phyloP scores from a whole-genome alignment of 2,888 invertebrate genomes.

The Cryptus viduatorius region DNA sequence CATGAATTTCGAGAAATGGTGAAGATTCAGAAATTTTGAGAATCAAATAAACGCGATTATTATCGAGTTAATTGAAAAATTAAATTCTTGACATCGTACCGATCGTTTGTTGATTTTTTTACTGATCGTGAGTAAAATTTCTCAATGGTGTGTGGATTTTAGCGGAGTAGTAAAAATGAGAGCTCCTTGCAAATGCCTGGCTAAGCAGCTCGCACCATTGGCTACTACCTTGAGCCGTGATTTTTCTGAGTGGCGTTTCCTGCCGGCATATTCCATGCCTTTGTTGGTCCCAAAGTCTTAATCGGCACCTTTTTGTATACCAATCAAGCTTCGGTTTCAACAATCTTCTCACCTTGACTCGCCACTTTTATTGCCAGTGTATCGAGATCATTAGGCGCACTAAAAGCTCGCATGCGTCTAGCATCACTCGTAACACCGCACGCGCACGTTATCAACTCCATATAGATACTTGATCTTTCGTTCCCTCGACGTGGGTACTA shows the following conservation, averaged over 20 bases:
- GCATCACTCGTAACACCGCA: not conserved
- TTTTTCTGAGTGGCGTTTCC: conserved; percentile 84
- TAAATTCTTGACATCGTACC: not conserved
- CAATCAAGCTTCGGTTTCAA: conserved; percentile 84
- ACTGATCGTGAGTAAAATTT: not conserved
- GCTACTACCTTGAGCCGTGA: conserved; percentile 83
- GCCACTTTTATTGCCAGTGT: conserved; percentile 62
- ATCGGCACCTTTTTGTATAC: conserved; percentile 83
- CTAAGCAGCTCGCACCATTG: conserved; percentile 55
- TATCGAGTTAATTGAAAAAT: not conserved
- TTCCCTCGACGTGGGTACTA: not conserved
- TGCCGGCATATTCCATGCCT: conserved; percentile 76
- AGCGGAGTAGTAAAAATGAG: not conserved
- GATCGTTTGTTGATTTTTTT: not conserved
- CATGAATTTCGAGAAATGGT: not conserved
- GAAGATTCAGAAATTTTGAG: not conserved
- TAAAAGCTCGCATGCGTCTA: conserved; percentile 49
- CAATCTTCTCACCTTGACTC: conserved; percentile 82
- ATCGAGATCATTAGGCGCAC: conserved; percentile 57
- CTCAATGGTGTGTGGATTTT: not conserved
- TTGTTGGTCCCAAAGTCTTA: conserved; percentile 79
- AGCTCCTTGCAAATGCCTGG: conserved; percentile 48
- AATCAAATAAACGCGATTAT: not conserved
- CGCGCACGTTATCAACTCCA: not conserved
- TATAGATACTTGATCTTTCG: conserved; percentile 1